These are phyloP conservation scores for Brenthis hecate DNA, from an alignment of 2,888 invertebrate genomes.

Conservation along the genomic window DNA sequence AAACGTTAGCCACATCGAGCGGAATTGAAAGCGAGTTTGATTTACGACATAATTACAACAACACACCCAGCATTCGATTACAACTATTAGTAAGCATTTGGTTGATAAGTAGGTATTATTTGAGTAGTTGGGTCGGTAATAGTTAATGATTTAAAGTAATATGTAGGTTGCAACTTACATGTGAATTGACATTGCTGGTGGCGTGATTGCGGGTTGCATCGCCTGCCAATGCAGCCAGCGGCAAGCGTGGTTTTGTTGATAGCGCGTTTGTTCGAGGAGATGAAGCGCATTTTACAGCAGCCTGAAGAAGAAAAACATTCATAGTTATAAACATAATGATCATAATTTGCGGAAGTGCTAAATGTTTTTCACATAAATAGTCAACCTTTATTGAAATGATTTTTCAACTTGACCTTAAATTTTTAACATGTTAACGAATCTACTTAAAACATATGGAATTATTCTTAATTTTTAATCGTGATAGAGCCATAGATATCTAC, in stretches of 20 bases:
- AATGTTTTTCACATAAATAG: too few species aligned
- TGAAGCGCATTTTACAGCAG: constrained; percentile 79
- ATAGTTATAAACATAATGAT: background rate
- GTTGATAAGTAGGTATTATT: constrained; percentile 3
- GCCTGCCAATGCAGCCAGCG: constrained; percentile 69
- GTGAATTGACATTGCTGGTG: constrained; percentile 77
- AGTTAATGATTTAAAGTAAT: background rate
- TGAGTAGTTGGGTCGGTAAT: constrained; percentile 5
- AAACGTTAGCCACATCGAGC: constrained; percentile 20
- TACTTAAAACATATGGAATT: too few species aligned
- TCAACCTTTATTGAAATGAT: too few species aligned
- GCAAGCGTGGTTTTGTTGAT: constrained; percentile 75
- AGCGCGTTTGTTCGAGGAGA: constrained; percentile 77
- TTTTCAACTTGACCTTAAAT: too few species aligned
- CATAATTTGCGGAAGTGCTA: too few species aligned
- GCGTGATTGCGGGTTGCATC: constrained; percentile 73
- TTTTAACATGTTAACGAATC: too few species aligned
- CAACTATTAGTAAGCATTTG: constrained; percentile 12
- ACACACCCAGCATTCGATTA: constrained; percentile 15
- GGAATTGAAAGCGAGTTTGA: constrained; percentile 26
- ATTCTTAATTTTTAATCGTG: too few species aligned
- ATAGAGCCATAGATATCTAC: too few species aligned
- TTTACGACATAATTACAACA: constrained; percentile 26
- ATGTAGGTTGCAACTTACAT: constrained; percentile 60
- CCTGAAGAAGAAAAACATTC: constrained; percentile 51